Conservation (phyloP, 2,797 vertebrate species). For the Clarias laeviceps region DNA sequence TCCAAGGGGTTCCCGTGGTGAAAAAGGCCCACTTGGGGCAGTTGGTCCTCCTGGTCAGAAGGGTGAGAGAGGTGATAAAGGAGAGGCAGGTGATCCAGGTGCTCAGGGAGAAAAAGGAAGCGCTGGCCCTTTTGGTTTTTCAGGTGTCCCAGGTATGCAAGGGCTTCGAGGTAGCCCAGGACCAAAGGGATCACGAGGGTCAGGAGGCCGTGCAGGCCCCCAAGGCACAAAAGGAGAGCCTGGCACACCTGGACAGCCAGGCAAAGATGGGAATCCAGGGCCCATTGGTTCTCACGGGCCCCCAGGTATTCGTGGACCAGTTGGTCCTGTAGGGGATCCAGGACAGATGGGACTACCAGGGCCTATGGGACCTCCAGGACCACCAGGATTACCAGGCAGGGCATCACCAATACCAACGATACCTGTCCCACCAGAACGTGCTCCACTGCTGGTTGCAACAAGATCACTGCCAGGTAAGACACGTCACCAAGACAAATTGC, state of each 20-base stretch:
- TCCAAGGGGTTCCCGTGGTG: constrained; percentile 90
- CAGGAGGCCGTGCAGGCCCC: constrained; percentile 87
- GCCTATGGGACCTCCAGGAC: constrained; percentile 82
- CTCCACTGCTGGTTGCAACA: background rate
- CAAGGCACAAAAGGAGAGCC: constrained; percentile 87
- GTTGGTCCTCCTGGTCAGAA: constrained; percentile 83
- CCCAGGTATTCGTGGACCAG: constrained; percentile 82
- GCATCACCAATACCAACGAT: constrained; percentile 66
- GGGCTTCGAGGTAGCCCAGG: constrained; percentile 86
- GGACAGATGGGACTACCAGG: constrained; percentile 84
- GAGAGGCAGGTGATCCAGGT: constrained; percentile 82
- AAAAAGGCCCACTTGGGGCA: constrained; percentile 85
- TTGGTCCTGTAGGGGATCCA: constrained; percentile 84
- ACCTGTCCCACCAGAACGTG: constrained; percentile 73
- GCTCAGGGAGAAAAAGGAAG: constrained; percentile 84
- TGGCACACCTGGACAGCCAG: constrained; percentile 83
- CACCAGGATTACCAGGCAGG: constrained; percentile 76
- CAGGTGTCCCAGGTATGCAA: constrained; percentile 85
- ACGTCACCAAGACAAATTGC: background rate
- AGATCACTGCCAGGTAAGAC: constrained; percentile 26
- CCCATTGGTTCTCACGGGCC: constrained; percentile 85
- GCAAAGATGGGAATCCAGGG: constrained; percentile 86
- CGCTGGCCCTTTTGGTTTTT: constrained; percentile 79
- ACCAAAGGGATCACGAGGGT: constrained; percentile 89
- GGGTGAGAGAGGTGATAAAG: constrained; percentile 91